phyloP scores from a whole-genome alignment of 2,113 vertebrate genomes.

The Sporophila hypoxantha region DNA sequence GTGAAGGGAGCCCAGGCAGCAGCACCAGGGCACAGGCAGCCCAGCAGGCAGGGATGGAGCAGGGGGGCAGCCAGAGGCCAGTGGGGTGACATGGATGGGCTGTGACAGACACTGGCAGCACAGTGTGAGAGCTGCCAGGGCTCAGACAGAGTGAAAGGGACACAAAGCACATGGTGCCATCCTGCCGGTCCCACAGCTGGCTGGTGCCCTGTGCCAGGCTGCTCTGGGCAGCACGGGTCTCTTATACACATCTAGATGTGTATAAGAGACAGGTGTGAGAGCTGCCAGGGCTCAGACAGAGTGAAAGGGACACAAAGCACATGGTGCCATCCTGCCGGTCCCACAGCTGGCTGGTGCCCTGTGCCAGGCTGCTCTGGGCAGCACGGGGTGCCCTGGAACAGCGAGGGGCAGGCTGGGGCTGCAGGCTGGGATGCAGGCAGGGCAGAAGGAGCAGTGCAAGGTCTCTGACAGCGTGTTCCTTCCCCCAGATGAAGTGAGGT shows the following conservation, averaged over 20 bases:
- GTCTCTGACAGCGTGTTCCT: background rate
- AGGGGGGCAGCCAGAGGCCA: background rate
- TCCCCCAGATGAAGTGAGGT: background rate
- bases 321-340: background rate
- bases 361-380: background rate
- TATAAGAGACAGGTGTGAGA: too few relatives aligned
- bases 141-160: background rate
- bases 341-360: background rate
- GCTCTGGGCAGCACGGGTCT: background rate
- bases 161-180: fast-evolving
- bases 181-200: background rate
- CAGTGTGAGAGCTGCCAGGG: background rate
- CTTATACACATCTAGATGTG: too few relatives aligned
- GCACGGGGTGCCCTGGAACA: fast-evolving
- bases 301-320: fast-evolving
- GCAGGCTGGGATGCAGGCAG: background rate
- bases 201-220: background rate
- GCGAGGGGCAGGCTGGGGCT: background rate
- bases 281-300: background rate
- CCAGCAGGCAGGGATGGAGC: background rate
- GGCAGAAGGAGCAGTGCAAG: background rate
- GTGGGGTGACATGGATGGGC: background rate
- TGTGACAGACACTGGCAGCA: background rate
- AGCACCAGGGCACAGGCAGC: background rate
- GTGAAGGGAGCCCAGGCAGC: background rate